Conservation (phyloP, 2,888 invertebrate species). For the Ornithoptera alexandrae region DNA sequence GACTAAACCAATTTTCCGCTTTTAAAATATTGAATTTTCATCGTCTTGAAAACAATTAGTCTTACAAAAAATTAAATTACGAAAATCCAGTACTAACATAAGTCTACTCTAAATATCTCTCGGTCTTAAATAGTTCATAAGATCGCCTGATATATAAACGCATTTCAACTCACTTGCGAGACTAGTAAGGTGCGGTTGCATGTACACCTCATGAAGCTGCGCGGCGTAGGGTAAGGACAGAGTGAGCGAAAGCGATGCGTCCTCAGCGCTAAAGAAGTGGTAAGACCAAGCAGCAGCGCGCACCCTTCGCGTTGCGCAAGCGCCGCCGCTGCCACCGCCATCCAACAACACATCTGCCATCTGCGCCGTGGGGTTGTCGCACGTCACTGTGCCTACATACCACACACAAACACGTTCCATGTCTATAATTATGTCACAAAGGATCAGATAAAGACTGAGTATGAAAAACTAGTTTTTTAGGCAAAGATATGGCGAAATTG, state of each 20-base stretch:
- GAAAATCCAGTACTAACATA: too few species aligned
- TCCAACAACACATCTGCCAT: slow-evolving; percentile 94
- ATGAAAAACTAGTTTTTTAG: too few species aligned
- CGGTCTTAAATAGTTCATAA: too few species aligned
- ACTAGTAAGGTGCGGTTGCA: slow-evolving; percentile 91
- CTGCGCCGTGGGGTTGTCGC: slow-evolving; percentile 91
- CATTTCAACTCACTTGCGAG: slow-evolving; percentile 82
- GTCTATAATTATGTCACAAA: too few species aligned
- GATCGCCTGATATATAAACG: too few species aligned
- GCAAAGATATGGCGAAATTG: too few species aligned
- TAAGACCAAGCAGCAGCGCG: slow-evolving; percentile 97
- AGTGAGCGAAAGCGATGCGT: slow-evolving; percentile 93
- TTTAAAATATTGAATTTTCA: too few species aligned
- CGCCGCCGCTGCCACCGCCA: slow-evolving; percentile 83
- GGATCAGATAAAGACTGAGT: too few species aligned
- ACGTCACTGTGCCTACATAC: slow-evolving; percentile 82
- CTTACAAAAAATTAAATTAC: too few species aligned
- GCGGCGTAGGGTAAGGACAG: slow-evolving; percentile 93
- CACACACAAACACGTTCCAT: background rate
- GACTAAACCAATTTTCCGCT: too few species aligned
- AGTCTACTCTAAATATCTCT: too few species aligned
- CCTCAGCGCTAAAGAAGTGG: slow-evolving; percentile 93
- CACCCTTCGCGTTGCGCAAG: slow-evolving; percentile 88
- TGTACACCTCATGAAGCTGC: slow-evolving; percentile 91
- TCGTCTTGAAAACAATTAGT: too few species aligned